These are phyloP conservation scores for Vespertilio murinus DNA, from an alignment of 2,797 vertebrate genomes.

Conservation along the genomic window DNA sequence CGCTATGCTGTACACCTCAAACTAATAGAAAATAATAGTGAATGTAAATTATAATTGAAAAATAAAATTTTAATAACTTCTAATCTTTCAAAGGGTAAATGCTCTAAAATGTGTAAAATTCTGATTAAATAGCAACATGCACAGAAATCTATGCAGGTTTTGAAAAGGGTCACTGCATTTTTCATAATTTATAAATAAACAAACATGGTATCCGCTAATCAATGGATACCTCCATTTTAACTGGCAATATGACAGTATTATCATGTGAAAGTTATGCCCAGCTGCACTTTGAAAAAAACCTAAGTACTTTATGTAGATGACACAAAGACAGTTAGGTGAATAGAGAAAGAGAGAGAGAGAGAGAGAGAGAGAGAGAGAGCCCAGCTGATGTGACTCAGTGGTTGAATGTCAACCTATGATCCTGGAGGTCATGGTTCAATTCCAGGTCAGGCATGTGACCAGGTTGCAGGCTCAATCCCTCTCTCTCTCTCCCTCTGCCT, in stretches of 20 bases:
- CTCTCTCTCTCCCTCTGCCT: no score
- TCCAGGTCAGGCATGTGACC: no score
- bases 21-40: not conserved
- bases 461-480: no score
- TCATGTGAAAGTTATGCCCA: not conserved
- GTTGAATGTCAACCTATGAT: no score
- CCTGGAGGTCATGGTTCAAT: no score
- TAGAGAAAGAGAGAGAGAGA: not conserved
- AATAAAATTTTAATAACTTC: not conserved
- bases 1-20: not conserved
- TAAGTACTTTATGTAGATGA: not conserved
- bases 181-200: not conserved
- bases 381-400: no score
- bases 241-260: not conserved
- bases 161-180: not conserved
- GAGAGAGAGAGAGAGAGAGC: not conserved
- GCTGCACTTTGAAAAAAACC: not conserved
- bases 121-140: not conserved
- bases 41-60: not conserved
- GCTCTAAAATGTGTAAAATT: not conserved
- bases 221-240: not conserved
- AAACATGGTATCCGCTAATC: not conserved
- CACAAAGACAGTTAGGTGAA: not conserved
- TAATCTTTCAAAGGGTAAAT: slow-evolving; percentile 3
- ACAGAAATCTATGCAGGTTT: not conserved